A percentile compares a stretch with the other conserved stretches of the same genome.
These are phyloP conservation scores for Reticulitermes lucifugus DNA, from an alignment of 2,888 invertebrate genomes.

Conservation along the genomic window DNA sequence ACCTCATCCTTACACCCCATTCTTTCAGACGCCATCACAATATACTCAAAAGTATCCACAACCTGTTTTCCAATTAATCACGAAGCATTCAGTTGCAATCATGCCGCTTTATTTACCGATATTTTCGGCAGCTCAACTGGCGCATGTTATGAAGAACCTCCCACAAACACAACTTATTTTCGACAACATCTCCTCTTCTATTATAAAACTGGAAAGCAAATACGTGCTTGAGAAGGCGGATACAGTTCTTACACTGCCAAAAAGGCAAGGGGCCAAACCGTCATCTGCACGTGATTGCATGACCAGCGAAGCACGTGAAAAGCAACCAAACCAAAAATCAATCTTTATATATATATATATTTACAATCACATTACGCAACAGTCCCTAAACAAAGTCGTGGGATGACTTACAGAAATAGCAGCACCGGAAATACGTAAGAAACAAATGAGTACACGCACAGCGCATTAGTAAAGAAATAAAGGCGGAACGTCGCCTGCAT, in stretches of 20 bases:
- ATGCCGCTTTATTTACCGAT: too few species aligned
- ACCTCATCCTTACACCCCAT: too few species aligned
- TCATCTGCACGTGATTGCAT: background rate
- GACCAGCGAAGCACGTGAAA: background rate
- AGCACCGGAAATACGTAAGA: background rate
- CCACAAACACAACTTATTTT: background rate
- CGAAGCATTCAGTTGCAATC: too few species aligned
- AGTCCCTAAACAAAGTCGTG: background rate
- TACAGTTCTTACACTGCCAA: background rate
- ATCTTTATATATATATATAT: background rate
- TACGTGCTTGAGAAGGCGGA: background rate
- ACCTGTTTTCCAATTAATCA: too few species aligned
- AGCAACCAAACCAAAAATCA: background rate
- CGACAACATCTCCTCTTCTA: background rate
- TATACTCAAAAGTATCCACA: too few species aligned
- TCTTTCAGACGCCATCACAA: too few species aligned
- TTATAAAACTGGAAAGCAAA: background rate
- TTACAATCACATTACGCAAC: background rate
- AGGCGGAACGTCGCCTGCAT: background rate
- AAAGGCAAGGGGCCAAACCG: background rate
- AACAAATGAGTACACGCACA: background rate
- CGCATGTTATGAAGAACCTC: background rate
- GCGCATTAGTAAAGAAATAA: background rate
- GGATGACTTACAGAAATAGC: background rate
- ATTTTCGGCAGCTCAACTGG: too few species aligned